Evolutionary conservation across 2,113 vertebrate genomes (phyloP).

Genomic region (Hyaena hyaena): DNA sequence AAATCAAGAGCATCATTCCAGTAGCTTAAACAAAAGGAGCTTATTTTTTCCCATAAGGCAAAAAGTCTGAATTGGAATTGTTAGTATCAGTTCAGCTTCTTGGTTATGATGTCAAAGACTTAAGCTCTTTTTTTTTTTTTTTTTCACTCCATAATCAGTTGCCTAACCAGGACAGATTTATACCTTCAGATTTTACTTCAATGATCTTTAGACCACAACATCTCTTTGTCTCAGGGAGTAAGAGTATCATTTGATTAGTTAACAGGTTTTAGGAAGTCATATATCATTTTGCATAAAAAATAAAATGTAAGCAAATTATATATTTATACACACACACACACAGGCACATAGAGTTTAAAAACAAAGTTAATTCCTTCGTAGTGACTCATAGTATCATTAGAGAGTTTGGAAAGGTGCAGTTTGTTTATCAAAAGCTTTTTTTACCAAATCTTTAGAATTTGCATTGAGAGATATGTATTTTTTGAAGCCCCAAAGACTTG

Average conservation of each 20-base stretch:
- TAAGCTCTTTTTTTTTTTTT: neutral
- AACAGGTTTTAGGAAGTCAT: neutral
- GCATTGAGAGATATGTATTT: neutral
- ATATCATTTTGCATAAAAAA: neutral
- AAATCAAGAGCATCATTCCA: neutral
- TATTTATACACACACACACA: no score
- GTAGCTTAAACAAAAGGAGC: neutral
- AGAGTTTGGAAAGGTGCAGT: neutral
- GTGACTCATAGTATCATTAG: neutral
- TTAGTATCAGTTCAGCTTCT: neutral
- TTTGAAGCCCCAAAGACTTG: neutral
- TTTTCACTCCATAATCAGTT: neutral
- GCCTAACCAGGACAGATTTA: neutral
- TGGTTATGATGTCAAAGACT: neutral
- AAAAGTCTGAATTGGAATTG: neutral
- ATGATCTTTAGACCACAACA: neutral
- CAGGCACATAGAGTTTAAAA: neutral
- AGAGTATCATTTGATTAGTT: neutral
- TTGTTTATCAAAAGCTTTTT: neutral
- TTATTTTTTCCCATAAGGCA: neutral
- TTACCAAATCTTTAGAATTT: neutral
- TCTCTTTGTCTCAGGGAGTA: neutral
- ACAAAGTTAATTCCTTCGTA: neutral
- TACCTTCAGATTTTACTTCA: neutral
- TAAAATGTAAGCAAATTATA: neutral